phyloP scores from a whole-genome alignment of 1,140 invertebrate species.

The Dendrolimus punctatus region DNA sequence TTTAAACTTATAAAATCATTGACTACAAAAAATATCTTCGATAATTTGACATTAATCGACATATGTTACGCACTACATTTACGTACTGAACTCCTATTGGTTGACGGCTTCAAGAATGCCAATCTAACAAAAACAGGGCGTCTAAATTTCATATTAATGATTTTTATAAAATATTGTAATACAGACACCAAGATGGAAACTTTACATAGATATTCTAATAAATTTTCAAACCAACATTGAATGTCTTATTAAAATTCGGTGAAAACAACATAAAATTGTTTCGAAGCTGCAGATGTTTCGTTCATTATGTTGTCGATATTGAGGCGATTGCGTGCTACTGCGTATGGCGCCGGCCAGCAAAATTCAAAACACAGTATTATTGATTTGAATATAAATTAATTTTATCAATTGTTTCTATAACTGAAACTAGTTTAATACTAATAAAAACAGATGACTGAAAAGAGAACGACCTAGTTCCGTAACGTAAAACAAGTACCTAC shows the following conservation, averaged over 20 bases:
- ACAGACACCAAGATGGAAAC: too few relatives aligned
- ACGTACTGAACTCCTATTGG: conserved; percentile 31
- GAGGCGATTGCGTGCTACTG: conserved; percentile 1
- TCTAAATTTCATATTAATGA: conserved; percentile 6
- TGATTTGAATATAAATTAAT: too few relatives aligned
- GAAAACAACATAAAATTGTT: not conserved
- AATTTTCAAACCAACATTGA: not conserved
- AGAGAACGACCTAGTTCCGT: too few relatives aligned
- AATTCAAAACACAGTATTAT: not conserved
- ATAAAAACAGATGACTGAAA: too few relatives aligned
- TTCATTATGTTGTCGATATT: not conserved
- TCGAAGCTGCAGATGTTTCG: conserved; percentile 2
- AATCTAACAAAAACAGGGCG: conserved; percentile 24
- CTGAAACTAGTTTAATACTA: too few relatives aligned
- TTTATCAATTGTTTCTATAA: too few relatives aligned
- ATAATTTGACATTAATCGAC: conserved; percentile 14
- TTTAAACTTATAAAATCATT: too few relatives aligned
- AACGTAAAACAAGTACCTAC: too few relatives aligned
- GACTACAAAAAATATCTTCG: not conserved
- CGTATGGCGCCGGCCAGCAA: conserved; percentile 1
- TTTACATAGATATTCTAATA: too few relatives aligned
- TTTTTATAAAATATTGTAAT: not conserved
- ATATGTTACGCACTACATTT: conserved; percentile 13
- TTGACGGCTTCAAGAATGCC: conserved; percentile 26
- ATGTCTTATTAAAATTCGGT: not conserved